Evolutionary conservation across 2,888 invertebrate species (phyloP).

Genomic region (Metalampra italica): DNA sequence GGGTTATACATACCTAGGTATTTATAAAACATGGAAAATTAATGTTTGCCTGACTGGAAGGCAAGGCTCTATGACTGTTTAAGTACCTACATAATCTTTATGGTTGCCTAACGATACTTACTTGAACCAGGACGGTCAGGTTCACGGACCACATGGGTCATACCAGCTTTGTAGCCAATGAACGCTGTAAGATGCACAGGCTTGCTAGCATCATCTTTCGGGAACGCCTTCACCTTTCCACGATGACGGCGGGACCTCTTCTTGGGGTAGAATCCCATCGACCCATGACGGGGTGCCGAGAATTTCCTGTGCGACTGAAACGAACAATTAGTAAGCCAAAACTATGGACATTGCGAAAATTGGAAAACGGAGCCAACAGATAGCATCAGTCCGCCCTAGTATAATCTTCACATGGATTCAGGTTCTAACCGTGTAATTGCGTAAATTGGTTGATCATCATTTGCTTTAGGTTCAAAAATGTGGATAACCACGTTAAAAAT

Average conservation of each 20-base stretch:
- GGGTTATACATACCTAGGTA: too few species aligned
- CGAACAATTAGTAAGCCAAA: background rate
- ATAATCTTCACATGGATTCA: constrained; percentile 83
- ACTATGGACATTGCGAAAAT: background rate
- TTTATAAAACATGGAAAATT: too few species aligned
- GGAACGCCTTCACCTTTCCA: constrained; percentile 99
- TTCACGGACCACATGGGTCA: constrained; percentile 99
- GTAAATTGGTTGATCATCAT: constrained; percentile 82
- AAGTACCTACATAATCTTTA: too few species aligned
- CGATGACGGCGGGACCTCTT: constrained; percentile 97
- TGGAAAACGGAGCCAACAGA: background rate
- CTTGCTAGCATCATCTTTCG: constrained; percentile 97
- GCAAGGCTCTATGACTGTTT: too few species aligned
- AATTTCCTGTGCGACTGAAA: constrained; percentile 99
- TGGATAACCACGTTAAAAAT: background rate
- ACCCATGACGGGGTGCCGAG: constrained; percentile 99
- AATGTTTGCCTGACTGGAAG: too few species aligned
- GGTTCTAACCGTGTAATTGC: constrained; percentile 83
- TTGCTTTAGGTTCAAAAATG: constrained; percentile 23
- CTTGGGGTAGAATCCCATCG: constrained; percentile 99
- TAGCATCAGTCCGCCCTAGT: constrained; percentile 87
- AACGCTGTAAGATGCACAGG: constrained; percentile 99
- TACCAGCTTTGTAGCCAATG: constrained; percentile 99
- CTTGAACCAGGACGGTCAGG: constrained; percentile 99
- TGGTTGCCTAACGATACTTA: constrained; percentile 75